Evolutionary conservation across 1,140 invertebrate genomes (phyloP).

Genomic region (Drosophila parabipectinata): DNA sequence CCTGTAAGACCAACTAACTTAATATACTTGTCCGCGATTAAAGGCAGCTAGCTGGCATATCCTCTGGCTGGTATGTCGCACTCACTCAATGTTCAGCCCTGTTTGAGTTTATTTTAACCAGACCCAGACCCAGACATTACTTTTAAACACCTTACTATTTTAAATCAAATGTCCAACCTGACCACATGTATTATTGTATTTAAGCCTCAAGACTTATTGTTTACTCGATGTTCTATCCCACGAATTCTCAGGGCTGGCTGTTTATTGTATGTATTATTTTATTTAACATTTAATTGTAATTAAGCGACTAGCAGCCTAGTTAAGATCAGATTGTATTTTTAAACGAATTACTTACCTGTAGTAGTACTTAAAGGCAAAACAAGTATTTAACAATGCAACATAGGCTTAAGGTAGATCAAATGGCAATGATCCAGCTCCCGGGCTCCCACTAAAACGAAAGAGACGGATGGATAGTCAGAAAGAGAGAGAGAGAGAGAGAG

Average conservation of each 20-base stretch:
- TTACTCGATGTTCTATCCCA: neutral
- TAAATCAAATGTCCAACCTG: neutral
- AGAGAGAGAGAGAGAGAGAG: neutral
- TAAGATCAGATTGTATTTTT: neutral
- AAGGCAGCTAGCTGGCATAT: constrained; percentile 26
- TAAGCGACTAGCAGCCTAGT: neutral
- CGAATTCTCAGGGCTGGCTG: neutral
- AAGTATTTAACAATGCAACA: constrained; percentile 41
- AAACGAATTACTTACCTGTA: neutral
- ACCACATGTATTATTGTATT: constrained; percentile 12
- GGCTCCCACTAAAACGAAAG: constrained; percentile 20
- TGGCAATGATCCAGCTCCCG: neutral
- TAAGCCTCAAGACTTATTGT: neutral
- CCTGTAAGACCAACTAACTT: neutral
- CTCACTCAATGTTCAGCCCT: constrained; percentile 7
- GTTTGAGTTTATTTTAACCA: neutral
- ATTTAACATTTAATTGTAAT: neutral
- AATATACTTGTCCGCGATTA: neutral
- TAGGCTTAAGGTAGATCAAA: constrained; percentile 19
- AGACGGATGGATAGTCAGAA: constrained; percentile 3
- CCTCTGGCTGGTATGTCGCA: neutral
- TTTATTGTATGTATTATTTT: neutral
- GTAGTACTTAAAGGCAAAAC: constrained; percentile 27
- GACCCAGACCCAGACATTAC: neutral
- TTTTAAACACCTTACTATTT: neutral